Evolutionary conservation across 2,888 invertebrate species (phyloP).

Genomic region (Crepidodera aurea): DNA sequence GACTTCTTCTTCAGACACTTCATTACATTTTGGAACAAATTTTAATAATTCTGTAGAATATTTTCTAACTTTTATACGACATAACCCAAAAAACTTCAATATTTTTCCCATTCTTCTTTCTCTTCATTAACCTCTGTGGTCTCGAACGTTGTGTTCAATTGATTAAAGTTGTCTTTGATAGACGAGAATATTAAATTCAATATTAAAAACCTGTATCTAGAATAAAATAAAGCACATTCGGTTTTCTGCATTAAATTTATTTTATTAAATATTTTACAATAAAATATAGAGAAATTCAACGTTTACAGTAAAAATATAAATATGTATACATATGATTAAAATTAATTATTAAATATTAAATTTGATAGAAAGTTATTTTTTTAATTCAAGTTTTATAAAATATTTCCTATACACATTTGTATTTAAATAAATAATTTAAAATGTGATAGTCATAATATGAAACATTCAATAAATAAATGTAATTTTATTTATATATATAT

Average conservation of each 20-base stretch:
- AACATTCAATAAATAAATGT: slow-evolving; percentile 1
- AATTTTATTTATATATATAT: too few species aligned
- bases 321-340: background rate
- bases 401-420: background rate
- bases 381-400: background rate
- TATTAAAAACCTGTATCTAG: too few species aligned
- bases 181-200: too few species aligned
- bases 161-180: too few species aligned
- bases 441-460: slow-evolving; percentile 1
- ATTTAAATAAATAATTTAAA: background rate
- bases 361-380: slow-evolving; percentile 4
- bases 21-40: slow-evolving; percentile 79
- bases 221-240: too few species aligned
- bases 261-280: slow-evolving; percentile 15
- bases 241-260: slow-evolving; percentile 11
- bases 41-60: slow-evolving; percentile 30
- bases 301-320: slow-evolving; percentile 14
- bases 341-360: background rate
- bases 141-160: too few species aligned
- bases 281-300: slow-evolving; percentile 17
- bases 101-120: slow-evolving; percentile 1
- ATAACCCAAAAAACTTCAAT: background rate
- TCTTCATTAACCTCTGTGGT: too few species aligned
- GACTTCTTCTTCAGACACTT: slow-evolving; percentile 69
- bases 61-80: slow-evolving; percentile 5